Evolutionary conservation across 2,113 vertebrate genomes (phyloP).

Genomic region (Myiagra hebetior): DNA sequence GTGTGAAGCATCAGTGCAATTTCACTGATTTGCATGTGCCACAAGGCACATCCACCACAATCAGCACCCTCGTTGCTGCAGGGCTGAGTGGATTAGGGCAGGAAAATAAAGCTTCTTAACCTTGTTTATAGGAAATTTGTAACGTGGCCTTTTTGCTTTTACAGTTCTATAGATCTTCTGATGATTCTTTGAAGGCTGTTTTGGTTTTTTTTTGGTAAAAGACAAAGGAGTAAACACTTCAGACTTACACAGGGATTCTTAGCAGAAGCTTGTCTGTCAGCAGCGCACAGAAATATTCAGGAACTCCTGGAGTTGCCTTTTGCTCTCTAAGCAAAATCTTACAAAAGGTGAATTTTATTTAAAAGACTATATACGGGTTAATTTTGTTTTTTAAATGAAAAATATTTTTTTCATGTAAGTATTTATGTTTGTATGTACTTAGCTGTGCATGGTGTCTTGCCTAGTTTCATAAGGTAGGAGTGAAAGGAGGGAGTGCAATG

Average conservation of each 20-base stretch:
- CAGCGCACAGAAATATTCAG: conserved; percentile 40
- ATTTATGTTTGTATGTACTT: conserved; percentile 1
- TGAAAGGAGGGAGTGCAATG: not conserved
- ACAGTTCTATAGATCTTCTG: not conserved
- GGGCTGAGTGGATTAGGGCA: not conserved
- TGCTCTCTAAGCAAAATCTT: conserved; percentile 28
- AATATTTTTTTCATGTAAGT: conserved; percentile 28
- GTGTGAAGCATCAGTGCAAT: not conserved
- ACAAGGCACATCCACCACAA: not conserved
- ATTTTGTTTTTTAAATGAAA: conserved; percentile 29
- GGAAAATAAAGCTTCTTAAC: not conserved
- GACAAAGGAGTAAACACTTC: not conserved
- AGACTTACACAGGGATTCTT: conserved; percentile 14
- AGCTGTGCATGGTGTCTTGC: not conserved
- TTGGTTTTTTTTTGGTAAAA: not conserved
- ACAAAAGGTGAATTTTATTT: conserved; percentile 53
- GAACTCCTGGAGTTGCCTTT: conserved; percentile 42
- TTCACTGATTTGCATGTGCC: not conserved
- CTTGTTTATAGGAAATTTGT: not conserved
- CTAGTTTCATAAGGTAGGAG: not conserved
- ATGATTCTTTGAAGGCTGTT: not conserved
- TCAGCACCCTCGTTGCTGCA: not conserved
- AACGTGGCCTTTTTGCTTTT: not conserved
- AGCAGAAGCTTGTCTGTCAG: conserved; percentile 18
- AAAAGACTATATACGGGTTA: conserved; percentile 47